Evolutionary conservation across 2,797 vertebrate species (phyloP).

Genomic region (Sebastes vulpes): DNA sequence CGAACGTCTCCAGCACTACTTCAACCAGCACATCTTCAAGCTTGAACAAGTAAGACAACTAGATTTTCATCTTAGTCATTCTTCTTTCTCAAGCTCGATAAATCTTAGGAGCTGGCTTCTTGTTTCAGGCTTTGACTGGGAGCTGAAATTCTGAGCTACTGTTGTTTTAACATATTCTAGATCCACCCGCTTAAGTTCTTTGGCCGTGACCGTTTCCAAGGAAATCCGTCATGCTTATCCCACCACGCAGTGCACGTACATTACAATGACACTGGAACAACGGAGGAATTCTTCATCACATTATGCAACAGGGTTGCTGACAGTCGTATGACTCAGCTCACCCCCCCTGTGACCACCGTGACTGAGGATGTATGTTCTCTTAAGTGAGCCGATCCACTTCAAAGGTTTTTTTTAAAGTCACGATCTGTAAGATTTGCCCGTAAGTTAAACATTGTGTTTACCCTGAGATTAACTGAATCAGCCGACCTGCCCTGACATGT

Average conservation of each 20-base stretch:
- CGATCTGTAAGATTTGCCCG: constrained; percentile 22
- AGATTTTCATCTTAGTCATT: not conserved
- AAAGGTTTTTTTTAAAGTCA: constrained; percentile 38
- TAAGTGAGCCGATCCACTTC: constrained; percentile 57
- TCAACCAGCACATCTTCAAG: constrained; percentile 99
- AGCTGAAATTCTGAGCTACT: not conserved
- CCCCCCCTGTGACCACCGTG: constrained; percentile 22
- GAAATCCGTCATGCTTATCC: constrained; percentile 18
- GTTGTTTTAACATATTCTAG: not conserved
- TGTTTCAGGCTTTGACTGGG: not conserved
- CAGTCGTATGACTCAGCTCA: constrained; percentile 30
- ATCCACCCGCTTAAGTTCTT: not conserved
- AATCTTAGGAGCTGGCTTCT: not conserved
- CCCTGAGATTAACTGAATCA: constrained; percentile 23
- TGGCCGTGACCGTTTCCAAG: constrained; percentile 3
- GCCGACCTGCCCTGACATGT: constrained; percentile 34
- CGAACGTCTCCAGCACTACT: constrained; percentile 98
- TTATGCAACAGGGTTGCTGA: constrained; percentile 35
- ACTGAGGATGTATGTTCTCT: constrained; percentile 28
- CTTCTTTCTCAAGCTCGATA: not conserved
- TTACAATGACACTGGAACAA: constrained; percentile 34
- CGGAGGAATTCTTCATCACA: constrained; percentile 24
- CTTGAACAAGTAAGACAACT: constrained; percentile 90
- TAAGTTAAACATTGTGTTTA: constrained; percentile 56
- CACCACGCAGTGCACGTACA: not conserved